A percentile compares a stretch with the other conserved stretches of the same genome.
phyloP scores from a whole-genome alignment of 2,888 invertebrate species.

The Drosophila anomelani region DNA sequence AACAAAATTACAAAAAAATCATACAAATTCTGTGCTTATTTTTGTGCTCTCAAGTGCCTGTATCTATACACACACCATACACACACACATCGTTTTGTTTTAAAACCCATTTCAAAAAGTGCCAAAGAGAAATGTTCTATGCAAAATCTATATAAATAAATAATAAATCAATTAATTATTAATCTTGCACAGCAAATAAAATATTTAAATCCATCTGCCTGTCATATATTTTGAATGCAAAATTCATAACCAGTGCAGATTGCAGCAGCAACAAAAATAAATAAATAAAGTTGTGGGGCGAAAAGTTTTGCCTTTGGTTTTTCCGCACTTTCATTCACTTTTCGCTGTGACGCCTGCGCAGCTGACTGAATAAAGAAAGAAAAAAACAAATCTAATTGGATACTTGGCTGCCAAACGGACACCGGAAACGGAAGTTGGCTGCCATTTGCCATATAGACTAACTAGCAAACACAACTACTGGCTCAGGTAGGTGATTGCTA shows the following conservation, averaged over 20 bases:
- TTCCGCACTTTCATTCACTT: conserved; percentile 19
- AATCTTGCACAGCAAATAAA: conserved; percentile 14
- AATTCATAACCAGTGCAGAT: conserved; percentile 35
- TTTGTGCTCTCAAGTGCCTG: conserved; percentile 48
- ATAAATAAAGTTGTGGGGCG: conserved; percentile 27
- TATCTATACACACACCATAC: conserved; percentile 20
- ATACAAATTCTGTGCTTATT: conserved; percentile 16
- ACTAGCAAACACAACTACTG: conserved; percentile 13
- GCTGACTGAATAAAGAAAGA: conserved; percentile 44
- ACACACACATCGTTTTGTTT: conserved; percentile 19
- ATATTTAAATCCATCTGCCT: conserved; percentile 32
- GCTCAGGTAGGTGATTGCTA: conserved; percentile 20
- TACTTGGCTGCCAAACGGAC: conserved; percentile 46
- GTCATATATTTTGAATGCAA: conserved; percentile 23
- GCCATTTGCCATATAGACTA: conserved; percentile 35
- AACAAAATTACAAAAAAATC: neutral
- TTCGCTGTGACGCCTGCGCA: conserved; percentile 70
- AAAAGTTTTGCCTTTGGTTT: conserved; percentile 36
- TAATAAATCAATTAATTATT: conserved; percentile 11
- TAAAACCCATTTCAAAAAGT: conserved; percentile 38
- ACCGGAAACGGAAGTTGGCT: conserved; percentile 34
- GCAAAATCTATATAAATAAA: conserved; percentile 17
- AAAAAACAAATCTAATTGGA: conserved; percentile 65
- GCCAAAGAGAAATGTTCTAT: conserved; percentile 35
- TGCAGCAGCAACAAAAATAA: conserved; percentile 24